A percentile compares a stretch with the other conserved stretches of the same genome.
Evolutionary conservation across 2,888 invertebrate genomes (phyloP).

Genomic region (Osedax frankpressi): DNA sequence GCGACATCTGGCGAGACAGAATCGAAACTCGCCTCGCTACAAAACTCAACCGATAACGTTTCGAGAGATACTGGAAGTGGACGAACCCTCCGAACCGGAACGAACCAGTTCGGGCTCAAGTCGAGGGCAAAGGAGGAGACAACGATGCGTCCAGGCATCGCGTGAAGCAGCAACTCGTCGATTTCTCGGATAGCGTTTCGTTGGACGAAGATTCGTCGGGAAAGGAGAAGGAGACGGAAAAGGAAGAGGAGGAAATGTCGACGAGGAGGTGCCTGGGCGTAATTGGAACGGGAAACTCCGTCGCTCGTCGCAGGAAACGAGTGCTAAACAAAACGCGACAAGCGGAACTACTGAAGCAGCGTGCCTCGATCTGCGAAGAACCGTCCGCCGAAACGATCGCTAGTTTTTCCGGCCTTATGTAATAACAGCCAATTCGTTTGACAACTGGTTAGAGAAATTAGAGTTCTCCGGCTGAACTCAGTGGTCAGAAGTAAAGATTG

Average conservation of each 20-base stretch:
- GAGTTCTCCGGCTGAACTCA: no score
- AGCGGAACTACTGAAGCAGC: background rate
- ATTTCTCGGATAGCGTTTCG: background rate
- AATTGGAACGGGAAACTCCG: no score
- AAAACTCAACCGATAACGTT: slow-evolving; percentile 64
- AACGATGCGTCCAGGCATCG: no score
- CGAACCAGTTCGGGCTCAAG: no score
- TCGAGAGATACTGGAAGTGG: slow-evolving; percentile 62
- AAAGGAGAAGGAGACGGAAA: background rate
- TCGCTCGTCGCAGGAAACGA: background rate
- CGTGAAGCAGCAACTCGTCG: background rate
- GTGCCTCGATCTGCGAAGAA: background rate
- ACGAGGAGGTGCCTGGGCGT: background rate
- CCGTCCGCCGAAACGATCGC: background rate
- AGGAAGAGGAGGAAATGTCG: background rate
- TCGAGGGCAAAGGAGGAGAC: no score
- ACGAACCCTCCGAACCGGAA: slow-evolving; percentile 23
- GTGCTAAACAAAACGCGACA: background rate
- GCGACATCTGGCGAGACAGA: no score
- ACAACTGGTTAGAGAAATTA: no score
- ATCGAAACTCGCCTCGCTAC: slow-evolving; percentile 49
- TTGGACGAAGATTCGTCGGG: background rate
- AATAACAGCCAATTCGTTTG: no score
- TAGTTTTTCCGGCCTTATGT: no score
- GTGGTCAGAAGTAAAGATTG: no score